phyloP scores from a whole-genome alignment of 2,797 vertebrate genomes.

The Brachyrhaphis roseni region DNA sequence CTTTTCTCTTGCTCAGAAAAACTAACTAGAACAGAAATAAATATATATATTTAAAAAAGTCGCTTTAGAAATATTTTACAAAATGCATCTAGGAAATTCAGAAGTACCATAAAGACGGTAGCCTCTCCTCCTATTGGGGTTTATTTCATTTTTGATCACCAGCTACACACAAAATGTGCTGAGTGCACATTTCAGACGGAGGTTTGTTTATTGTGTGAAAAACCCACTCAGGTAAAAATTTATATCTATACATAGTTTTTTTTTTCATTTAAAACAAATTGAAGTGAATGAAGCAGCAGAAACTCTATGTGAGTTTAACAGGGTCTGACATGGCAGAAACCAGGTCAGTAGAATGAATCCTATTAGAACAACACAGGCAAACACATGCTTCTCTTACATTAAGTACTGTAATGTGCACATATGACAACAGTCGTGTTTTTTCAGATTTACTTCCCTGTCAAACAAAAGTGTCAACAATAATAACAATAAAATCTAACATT shows the following conservation, averaged over 20 bases:
- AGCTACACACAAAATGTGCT: not conserved
- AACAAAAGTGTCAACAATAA: not conserved
- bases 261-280: not conserved
- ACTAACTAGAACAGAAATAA: not conserved
- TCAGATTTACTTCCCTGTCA: not conserved
- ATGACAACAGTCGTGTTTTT: not conserved
- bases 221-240: not conserved
- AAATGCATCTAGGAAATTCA: not conserved
- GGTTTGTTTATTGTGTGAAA: not conserved
- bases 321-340: constrained; percentile 17
- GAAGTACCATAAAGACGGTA: not conserved
- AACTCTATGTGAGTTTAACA: not conserved
- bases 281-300: not conserved
- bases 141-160: not conserved
- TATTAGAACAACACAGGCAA: constrained; percentile 20
- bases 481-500: no score
- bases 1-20: not conserved
- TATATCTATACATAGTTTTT: no score
- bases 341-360: constrained; percentile 39
- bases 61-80: no score
- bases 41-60: no score
- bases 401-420: not conserved
- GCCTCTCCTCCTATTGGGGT: not conserved
- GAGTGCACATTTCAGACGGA: not conserved
- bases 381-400: not conserved